These are phyloP conservation scores for Thripadectes ignobilis DNA, from an alignment of 2,797 vertebrate genomes.

Conservation along the genomic window DNA sequence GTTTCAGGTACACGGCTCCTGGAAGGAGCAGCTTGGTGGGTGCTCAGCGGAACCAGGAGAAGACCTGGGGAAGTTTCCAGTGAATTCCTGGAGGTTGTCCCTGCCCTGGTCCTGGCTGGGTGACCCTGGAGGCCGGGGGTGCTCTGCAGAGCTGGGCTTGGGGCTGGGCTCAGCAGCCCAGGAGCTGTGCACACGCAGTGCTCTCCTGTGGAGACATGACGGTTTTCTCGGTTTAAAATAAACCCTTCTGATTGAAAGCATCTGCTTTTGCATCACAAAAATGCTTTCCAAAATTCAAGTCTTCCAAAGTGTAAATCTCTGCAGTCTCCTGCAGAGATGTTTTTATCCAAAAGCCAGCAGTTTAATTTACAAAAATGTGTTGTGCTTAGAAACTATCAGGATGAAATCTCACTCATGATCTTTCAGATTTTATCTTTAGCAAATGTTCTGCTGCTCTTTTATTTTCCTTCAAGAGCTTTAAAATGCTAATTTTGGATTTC, in stretches of 20 bases:
- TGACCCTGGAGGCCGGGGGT: background rate
- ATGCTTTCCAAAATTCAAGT: background rate
- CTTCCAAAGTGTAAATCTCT: background rate
- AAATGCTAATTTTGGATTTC: background rate
- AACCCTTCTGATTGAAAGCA: constrained; percentile 47
- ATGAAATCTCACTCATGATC: background rate
- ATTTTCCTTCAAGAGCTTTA: background rate
- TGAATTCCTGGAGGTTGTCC: background rate
- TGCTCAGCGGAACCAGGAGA: background rate
- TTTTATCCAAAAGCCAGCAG: background rate
- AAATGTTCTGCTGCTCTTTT: background rate
- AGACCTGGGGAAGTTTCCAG: background rate
- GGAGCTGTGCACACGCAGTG: background rate
- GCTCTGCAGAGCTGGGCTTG: background rate
- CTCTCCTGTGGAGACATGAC: background rate
- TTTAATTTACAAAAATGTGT: background rate
- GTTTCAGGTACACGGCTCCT: background rate
- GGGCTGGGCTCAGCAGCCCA: background rate
- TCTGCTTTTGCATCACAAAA: constrained; percentile 24
- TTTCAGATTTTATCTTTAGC: background rate
- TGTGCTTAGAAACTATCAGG: background rate
- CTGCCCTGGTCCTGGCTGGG: background rate
- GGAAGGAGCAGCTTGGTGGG: background rate
- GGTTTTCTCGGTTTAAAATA: constrained; percentile 28
- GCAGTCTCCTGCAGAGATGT: background rate